Evolutionary conservation across 2,113 vertebrate species (phyloP).

Genomic region (Rattus norvegicus): GRCr8 NC_086027.1:31354501-31355000

Average conservation of each 20-base stretch:
- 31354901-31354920: neutral
- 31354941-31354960: neutral
- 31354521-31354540: conserved; percentile 95
- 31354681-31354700: neutral
- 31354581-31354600: conserved; percentile 93
- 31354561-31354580: conserved; percentile 97
- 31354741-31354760: neutral
- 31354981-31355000: neutral
- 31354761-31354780: neutral
- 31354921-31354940: neutral
- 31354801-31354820: neutral
- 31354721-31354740: neutral
- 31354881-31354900: conserved; percentile 1
- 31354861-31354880: conserved; percentile 48
- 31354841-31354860: conserved; percentile 46
- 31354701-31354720: neutral
- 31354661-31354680: neutral
- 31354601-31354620: conserved; percentile 92
- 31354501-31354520: conserved; percentile 97
- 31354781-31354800: neutral
- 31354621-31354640: conserved; percentile 72
- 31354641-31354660: neutral
- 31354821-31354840: conserved; percentile 18
- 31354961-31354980: neutral
- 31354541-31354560: conserved; percentile 96